Conservation (phyloP, 2,797 vertebrate genomes). For the Eulemur coronatus region DNA sequence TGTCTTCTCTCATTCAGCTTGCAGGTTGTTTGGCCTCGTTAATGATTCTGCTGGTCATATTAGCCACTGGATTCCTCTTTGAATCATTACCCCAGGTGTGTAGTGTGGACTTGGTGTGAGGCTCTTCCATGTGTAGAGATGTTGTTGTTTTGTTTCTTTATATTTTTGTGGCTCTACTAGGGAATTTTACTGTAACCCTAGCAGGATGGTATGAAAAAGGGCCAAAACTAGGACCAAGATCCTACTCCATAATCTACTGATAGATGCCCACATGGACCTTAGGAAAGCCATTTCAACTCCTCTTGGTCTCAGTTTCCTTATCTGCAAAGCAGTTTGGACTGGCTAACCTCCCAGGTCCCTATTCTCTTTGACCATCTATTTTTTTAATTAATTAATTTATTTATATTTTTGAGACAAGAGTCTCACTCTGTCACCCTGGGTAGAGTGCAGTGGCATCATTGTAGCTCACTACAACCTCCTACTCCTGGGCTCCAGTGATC, state of each 20-base stretch:
- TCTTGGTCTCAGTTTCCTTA: neutral
- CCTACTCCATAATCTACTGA: neutral
- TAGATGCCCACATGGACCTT: neutral
- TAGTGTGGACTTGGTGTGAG: neutral
- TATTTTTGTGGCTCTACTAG: neutral
- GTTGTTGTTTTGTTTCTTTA: neutral
- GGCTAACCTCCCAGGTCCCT: neutral
- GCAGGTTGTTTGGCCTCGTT: slow-evolving; percentile 94
- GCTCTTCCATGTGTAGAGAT: neutral
- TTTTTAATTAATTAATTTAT: too few relatives aligned
- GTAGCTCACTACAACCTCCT: too few relatives aligned
- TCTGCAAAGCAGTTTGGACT: neutral
- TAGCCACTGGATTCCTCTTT: slow-evolving; percentile 96
- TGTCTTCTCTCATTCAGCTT: slow-evolving; percentile 86
- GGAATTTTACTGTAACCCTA: neutral
- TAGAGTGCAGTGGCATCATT: too few relatives aligned
- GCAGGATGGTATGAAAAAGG: neutral
- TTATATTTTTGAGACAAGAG: too few relatives aligned
- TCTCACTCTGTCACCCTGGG: too few relatives aligned
- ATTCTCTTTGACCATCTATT: neutral
- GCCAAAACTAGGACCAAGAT: neutral
- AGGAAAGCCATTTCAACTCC: neutral
- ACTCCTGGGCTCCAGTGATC: too few relatives aligned
- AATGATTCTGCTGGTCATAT: slow-evolving; percentile 95
- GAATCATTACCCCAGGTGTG: slow-evolving; percentile 95